Evolutionary conservation across 2,888 invertebrate species (phyloP), one percentile per base, ranked within the genome.

Genomic region (Steinernema carpocapsae): DNA sequence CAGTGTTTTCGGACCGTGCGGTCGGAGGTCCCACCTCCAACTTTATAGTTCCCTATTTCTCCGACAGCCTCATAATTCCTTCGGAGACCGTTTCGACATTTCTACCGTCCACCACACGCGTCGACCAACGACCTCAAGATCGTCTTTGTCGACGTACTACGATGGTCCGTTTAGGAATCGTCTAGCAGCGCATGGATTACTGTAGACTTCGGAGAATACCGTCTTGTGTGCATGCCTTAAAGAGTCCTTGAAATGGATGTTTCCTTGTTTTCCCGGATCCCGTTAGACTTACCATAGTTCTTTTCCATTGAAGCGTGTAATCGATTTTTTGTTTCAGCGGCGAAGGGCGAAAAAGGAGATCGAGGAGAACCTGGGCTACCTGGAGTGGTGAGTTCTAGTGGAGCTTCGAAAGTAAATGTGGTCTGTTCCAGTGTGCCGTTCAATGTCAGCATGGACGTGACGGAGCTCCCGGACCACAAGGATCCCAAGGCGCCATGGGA

Each of bases 291-390:
- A 43, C 7, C 14, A 48, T 4, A 48, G 14, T 14, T 48, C 6
- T 14, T 17, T 14, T 17, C 14, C n/a, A 48, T 17, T 48, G 4
- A 3, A 19, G 4, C 48, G 48, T n/a, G 4, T 48, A n/a, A 48
- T 14, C 48, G 48, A 37, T 3, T 26, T 24, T 56, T 6, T 56
- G 51, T 56, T 56, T 56, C 56, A 56, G 56, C 14, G 26, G 22
- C n/a, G 26, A 56, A 26, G 42, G 76, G 76, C 10, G 76, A 74
- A 48, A 79, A 76, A 74, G 82, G 82, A 14, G 79, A 78, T 45
- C 72, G 74, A 22, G 83, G 83, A 73, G 82, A 83, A 10, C 79
- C 76, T 10, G 82, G 82, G 59, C 76, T 75, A 6, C 82, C 82
- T 12, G 83, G 83, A 64, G 80, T 81, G 56, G 81, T 81, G 19